A percentile compares a stretch with the other conserved stretches of the same genome.
Evolutionary conservation across 2,113 vertebrate genomes (phyloP).

Genomic region (Anguilla rostrata): DNA sequence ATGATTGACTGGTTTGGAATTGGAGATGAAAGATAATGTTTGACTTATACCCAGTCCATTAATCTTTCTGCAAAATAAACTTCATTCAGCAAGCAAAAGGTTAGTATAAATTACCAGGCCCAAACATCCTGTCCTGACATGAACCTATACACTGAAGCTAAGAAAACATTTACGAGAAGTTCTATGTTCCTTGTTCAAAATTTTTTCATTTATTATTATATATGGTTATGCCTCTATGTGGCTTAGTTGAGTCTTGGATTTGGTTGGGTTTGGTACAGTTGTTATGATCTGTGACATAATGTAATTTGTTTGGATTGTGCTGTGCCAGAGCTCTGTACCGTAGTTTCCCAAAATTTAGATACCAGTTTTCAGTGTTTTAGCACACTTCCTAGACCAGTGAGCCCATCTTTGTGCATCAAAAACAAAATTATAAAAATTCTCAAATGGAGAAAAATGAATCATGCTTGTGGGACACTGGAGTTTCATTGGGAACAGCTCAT

Average conservation of each 20-base stretch:
- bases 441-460: no score
- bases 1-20: slow-evolving; percentile 11
- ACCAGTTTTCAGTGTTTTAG: no score
- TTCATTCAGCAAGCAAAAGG: slow-evolving; percentile 20
- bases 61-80: slow-evolving; percentile 27
- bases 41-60: slow-evolving; percentile 29
- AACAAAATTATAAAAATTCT: no score
- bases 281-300: background rate
- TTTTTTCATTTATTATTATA: background rate
- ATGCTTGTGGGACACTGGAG: no score
- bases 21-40: slow-evolving; percentile 38
- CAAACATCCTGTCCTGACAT: background rate
- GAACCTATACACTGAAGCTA: background rate
- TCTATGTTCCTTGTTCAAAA: background rate
- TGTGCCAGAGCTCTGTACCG: no score
- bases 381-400: no score
- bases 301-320: background rate
- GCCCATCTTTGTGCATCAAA: no score
- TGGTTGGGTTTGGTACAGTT: no score
- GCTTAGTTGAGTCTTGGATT: no score
- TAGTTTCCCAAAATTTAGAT: no score
- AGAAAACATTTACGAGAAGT: background rate
- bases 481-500: no score
- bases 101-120: slow-evolving; percentile 14
- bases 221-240: no score